Evolutionary conservation across 92 coral and sea anemone genomes (phyloP).

Genomic region (Phenganax stokvisi): DNA sequence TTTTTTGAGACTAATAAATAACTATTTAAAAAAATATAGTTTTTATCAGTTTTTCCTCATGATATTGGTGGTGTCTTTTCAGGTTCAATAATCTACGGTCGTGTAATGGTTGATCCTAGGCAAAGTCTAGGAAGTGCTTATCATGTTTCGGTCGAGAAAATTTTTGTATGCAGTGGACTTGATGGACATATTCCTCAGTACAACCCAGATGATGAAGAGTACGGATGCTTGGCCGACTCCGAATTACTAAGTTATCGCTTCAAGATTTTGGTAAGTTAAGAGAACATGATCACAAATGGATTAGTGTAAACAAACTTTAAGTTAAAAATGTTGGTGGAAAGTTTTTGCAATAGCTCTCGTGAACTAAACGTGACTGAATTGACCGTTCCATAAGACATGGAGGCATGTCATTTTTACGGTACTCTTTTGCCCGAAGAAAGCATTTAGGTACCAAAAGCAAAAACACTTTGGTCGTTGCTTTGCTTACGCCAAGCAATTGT

Average conservation of each 20-base stretch:
- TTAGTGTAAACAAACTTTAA: not conserved
- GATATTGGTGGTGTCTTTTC: not conserved
- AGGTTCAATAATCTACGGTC: conserved; percentile 94
- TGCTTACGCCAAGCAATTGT: no score
- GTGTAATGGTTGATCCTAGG: conserved; percentile 52
- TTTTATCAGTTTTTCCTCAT: no score
- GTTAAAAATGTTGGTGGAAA: no score
- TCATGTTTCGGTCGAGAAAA: conserved; percentile 65
- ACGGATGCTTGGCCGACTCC: conserved; percentile 91
- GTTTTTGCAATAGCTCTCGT: no score
- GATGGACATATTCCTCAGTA: conserved; percentile 73
- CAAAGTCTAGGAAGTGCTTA: conserved; percentile 62
- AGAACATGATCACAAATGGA: not conserved
- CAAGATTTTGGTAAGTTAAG: conserved; percentile 72
- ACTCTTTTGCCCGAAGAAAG: no score
- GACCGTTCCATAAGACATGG: no score
- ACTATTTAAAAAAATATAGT: no score
- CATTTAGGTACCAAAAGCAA: no score
- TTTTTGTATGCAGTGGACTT: conserved; percentile 81
- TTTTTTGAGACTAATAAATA: no score
- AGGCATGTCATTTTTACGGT: no score
- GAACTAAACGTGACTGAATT: no score
- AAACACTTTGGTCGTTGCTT: no score
- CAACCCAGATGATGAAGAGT: conserved; percentile 64
- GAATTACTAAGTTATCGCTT: conserved; percentile 59